A percentile compares a stretch with the other conserved stretches of the same genome.
Evolutionary conservation across 92 coral and sea anemone genomes (phyloP).

Genomic region (Galaxea fascicularis): DNA sequence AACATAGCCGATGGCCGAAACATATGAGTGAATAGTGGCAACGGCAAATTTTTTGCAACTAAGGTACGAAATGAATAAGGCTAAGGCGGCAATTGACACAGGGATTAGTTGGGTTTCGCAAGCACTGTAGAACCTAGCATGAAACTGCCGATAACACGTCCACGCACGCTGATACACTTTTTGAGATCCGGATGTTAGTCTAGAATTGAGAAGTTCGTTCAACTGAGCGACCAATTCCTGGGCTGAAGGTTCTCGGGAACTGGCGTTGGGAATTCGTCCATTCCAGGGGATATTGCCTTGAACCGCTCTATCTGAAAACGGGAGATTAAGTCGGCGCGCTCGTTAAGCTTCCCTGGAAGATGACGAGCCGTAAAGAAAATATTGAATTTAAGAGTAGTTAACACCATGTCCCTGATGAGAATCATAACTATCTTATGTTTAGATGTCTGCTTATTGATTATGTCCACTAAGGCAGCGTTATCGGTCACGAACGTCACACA

Average conservation of each 20-base stretch:
- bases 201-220: constrained; percentile 28
- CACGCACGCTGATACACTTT: constrained; percentile 32
- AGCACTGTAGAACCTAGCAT: constrained; percentile 30
- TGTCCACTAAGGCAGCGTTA: constrained; percentile 37
- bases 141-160: constrained; percentile 24
- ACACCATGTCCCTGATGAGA: constrained; percentile 29
- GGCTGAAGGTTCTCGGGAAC: constrained; percentile 36
- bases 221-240: constrained; percentile 39
- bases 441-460: constrained; percentile 43
- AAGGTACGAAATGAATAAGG: constrained; percentile 39
- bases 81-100: constrained; percentile 24
- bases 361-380: constrained; percentile 27
- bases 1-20: constrained; percentile 25
- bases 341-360: constrained; percentile 37
- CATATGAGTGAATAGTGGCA: constrained; percentile 21
- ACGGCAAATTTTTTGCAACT: constrained; percentile 16
- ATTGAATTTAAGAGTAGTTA: constrained; percentile 34
- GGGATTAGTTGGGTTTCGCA: constrained; percentile 18
- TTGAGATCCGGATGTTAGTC: constrained; percentile 27
- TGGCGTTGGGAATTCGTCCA: constrained; percentile 34
- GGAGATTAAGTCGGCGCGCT: constrained; percentile 34
- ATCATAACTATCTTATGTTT: constrained; percentile 29
- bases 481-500: constrained; percentile 36
- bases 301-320: constrained; percentile 40
- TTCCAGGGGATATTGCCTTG: neutral